These are phyloP conservation scores for Cephalopterus ornatus DNA, from an alignment of 2,113 vertebrate species.

Conservation along the genomic window DNA sequence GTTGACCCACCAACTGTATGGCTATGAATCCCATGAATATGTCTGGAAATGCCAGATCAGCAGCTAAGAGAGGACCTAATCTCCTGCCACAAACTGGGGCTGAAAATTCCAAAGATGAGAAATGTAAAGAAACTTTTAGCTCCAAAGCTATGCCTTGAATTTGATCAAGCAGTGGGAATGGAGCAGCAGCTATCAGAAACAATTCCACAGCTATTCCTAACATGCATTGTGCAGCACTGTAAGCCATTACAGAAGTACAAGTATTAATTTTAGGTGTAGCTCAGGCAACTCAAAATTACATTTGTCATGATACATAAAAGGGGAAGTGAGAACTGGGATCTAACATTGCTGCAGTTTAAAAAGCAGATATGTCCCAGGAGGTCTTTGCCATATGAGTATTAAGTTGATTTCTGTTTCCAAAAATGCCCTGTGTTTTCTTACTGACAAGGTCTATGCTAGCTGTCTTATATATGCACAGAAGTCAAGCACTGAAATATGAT, in stretches of 20 bases:
- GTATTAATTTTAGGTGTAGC: not conserved
- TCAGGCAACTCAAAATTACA: not conserved
- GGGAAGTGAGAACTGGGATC: not conserved
- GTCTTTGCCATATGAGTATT: not conserved
- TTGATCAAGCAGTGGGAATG: not conserved
- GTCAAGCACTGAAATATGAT: not conserved
- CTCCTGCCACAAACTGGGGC: not conserved
- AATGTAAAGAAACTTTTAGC: not conserved
- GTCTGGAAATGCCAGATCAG: not conserved
- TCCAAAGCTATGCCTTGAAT: not conserved
- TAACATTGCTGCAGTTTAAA: not conserved
- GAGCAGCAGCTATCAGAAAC: not conserved
- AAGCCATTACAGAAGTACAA: not conserved
- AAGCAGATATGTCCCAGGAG: not conserved
- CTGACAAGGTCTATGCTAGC: not conserved
- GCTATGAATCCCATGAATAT: not conserved
- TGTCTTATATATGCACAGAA: not conserved
- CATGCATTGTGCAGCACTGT: not conserved
- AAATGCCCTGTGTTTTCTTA: not conserved
- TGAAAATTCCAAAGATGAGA: not conserved
- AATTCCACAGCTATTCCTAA: not conserved
- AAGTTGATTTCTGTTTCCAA: not conserved
- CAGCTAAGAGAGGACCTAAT: not conserved
- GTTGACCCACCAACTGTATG: not conserved
- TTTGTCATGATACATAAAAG: accelerated